Conservation (phyloP, 2,113 vertebrate genomes). For the Alligator sinensis region DNA sequence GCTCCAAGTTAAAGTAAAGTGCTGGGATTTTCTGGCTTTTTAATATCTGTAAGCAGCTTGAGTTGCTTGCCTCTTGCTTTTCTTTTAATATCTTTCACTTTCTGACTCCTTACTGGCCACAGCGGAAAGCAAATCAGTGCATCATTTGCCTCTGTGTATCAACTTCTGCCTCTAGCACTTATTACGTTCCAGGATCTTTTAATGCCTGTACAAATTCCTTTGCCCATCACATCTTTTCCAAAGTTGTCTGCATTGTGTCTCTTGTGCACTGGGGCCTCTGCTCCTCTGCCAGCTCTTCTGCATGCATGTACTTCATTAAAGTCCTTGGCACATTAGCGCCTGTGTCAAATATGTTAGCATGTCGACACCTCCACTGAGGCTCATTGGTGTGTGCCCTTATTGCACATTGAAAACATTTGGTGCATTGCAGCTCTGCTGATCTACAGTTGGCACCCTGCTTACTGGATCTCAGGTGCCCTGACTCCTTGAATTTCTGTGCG, state of each 20-base stretch:
- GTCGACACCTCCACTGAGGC: background rate
- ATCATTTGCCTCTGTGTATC: background rate
- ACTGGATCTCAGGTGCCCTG: background rate
- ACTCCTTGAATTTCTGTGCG: background rate
- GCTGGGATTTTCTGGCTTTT: no score
- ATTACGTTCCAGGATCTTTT: background rate
- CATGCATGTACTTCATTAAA: background rate
- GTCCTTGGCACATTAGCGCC: background rate
- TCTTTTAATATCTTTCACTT: background rate
- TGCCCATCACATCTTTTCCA: background rate
- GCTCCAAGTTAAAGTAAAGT: no score
- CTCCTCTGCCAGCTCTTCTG: no score
- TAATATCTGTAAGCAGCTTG: no score
- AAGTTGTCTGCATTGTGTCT: background rate
- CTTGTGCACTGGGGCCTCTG: background rate
- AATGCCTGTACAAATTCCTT: background rate
- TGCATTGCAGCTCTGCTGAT: accelerated
- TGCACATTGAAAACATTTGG: background rate
- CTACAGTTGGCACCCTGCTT: background rate
- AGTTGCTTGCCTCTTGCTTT: background rate
- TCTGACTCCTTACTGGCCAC: background rate
- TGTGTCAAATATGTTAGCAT: background rate
- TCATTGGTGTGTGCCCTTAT: background rate
- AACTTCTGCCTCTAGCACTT: background rate
- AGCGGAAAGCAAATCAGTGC: background rate